Evolutionary conservation across 2,888 invertebrate species (phyloP), one percentile per base, ranked within the genome.

Genomic region (Parnassius smintheus): DNA sequence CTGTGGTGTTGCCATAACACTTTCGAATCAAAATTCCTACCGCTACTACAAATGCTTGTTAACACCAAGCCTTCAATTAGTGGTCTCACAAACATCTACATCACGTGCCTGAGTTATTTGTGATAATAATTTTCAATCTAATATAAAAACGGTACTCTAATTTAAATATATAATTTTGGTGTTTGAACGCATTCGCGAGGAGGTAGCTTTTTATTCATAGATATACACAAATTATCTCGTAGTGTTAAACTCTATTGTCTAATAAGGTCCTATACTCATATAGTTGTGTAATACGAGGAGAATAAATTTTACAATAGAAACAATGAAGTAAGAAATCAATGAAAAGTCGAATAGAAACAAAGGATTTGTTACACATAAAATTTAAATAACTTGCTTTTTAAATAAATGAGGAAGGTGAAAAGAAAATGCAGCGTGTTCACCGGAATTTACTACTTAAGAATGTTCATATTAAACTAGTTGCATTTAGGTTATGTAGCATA

Each of bases 131-230:
- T 48, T 4, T n/a, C 51, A 54, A 59, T 12, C 41, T 49, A 55
- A 50, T 61, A 49, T 55, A 60, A 55, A 60, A 35, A 49, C 41
- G 9, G 45, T 25, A 13, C 52, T 69, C 61, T 68, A 70, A 71
- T 57, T 70, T 69, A 68, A 72, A 70, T 71, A 73, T 70, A 73
- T 69, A 70, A 66, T 66, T 66, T 76, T 76, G 76, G 74, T 77
- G 76, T 76, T 71, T 65, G 64, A 61, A 71, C 70, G 70, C 71
- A 57, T 65, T 56, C 59, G 69, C 70, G 70, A 66, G 69, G 78
- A 77, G 78, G 75, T 75, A 77, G 72, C 66, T 70, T 75, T 61
- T 50, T 59, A 68, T 68, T 66, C 58, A 62, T 63, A 63, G 41
- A 55, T 18, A 10, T 51, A 12, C 50, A 45, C 50, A 48, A 56